Base-by-base conservation (phyloP, 2,888 invertebrate genomes). In the Zelleria hepariella region DNA sequence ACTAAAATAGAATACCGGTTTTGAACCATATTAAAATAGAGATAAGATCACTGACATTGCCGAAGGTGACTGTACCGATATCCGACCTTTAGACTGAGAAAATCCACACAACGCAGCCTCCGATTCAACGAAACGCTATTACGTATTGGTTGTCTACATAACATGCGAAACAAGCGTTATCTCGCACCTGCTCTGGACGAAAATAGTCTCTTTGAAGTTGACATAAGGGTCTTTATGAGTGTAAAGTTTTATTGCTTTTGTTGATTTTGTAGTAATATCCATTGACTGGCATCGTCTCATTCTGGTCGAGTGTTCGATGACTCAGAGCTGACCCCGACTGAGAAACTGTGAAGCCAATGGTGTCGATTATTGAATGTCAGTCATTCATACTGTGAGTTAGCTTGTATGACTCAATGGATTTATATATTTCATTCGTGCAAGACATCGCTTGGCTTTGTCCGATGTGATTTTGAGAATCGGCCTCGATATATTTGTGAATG, bases 291-390 rank as follows among this genome's bases (percentile, higher is more conserved):
- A 20, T n/a, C 7, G 47, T 2, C 15, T 67, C 67, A 74, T 72
- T 72, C 70, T 69, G 70, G 69, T 65, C 65, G 61, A 62, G 57
- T 24, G 57, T 53, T 60, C 59, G 65, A 66, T 81, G 82, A 82
- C 62, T 82, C 81, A 82, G 66, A 60, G 56, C 59, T 59, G 60
- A 55, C 51, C 55, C 55, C 27, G 15, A 57, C 10, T 42, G 32
- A n/a, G n/a, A 10, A 42, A 42, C 15, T 42, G 27, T 27, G n/a
- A 18, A 27, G 32, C 8, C 18, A 53, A 53, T 53, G 20, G 53
- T 23, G 24, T 24, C 53, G 21, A 24, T 23, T 18, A 7, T 2
- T 23, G 52, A 21, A 10, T 52, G 52, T 6, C 52, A 2, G 32
- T 32, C 0, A 32, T 7, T 32, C 1, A 3, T 32, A 5, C 32